These are phyloP conservation scores for Eristalis arbustorum DNA, from an alignment of 2,888 invertebrate genomes.

Conservation along the genomic window DNA sequence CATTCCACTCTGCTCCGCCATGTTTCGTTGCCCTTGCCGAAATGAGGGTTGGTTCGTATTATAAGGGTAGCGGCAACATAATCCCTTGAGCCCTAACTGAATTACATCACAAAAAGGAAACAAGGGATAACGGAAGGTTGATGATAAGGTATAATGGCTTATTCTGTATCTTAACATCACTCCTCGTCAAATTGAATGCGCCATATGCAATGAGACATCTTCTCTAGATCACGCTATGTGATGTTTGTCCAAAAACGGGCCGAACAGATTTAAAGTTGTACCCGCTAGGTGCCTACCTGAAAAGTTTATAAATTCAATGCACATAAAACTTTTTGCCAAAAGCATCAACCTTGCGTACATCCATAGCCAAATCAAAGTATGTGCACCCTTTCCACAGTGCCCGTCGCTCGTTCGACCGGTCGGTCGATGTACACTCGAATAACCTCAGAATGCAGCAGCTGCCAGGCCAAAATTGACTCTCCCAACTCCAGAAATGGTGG, in stretches of 20 bases:
- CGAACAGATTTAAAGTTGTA: not conserved
- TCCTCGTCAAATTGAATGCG: not conserved
- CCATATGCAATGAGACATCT: not conserved
- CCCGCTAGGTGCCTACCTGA: not conserved
- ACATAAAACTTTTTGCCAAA: conserved; percentile 60
- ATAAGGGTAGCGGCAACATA: conserved; percentile 44
- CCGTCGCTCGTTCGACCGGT: not conserved
- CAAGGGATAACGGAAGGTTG: conserved; percentile 7
- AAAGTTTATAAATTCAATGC: conserved; percentile 48
- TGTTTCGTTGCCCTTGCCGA: not conserved
- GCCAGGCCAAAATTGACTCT: conserved; percentile 66
- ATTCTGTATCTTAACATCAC: not conserved
- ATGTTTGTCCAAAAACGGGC: not conserved
- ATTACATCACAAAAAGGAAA: conserved; percentile 12
- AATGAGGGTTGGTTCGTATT: conserved; percentile 12
- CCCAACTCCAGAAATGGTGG: conserved; percentile 57
- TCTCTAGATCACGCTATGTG: not conserved
- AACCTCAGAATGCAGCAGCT: conserved; percentile 35
- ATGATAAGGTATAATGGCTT: not conserved
- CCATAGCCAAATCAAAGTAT: conserved; percentile 7
- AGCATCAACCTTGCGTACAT: conserved; percentile 60
- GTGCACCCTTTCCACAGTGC: conserved; percentile 16
- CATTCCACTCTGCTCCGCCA: not conserved
- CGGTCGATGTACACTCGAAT: conserved; percentile 37
- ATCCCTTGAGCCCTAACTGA: conserved; percentile 49